Evolutionary conservation across 2,797 vertebrate genomes (phyloP).

Genomic region (Crenuchus spilurus): DNA sequence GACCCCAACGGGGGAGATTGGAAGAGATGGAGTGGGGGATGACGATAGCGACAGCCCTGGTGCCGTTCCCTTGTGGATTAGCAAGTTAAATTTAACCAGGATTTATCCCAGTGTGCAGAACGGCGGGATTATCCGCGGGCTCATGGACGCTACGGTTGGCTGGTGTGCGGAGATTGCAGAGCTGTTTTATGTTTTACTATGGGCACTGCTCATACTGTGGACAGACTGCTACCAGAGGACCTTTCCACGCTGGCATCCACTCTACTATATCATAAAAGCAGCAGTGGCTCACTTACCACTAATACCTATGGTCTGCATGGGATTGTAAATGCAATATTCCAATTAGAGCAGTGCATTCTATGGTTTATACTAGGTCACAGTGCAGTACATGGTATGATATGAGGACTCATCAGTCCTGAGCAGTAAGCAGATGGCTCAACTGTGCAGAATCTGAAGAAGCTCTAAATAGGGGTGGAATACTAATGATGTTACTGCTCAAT

Average conservation of each 20-base stretch:
- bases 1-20: constrained; percentile 14
- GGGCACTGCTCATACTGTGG: constrained; percentile 19
- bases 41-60: constrained; percentile 11
- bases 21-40: constrained; percentile 31
- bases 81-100: constrained; percentile 79
- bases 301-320: no score
- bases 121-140: constrained; percentile 72
- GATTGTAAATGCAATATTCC: neutral
- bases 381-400: neutral
- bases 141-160: constrained; percentile 64
- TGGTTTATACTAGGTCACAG: neutral
- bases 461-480: constrained; percentile 15
- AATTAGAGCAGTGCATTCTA: neutral
- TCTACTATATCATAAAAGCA: neutral
- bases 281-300: neutral
- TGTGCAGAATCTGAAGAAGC: constrained; percentile 23
- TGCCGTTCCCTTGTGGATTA: constrained; percentile 72
- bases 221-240: neutral
- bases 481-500: constrained; percentile 11
- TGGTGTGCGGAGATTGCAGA: constrained; percentile 55
- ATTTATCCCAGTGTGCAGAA: constrained; percentile 80
- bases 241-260: neutral
- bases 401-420: neutral
- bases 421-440: constrained; percentile 10
- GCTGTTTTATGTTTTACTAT: constrained; percentile 56